Evolutionary conservation across 2,113 vertebrate species (phyloP).

Genomic region (Charadrius vociferus): DNA sequence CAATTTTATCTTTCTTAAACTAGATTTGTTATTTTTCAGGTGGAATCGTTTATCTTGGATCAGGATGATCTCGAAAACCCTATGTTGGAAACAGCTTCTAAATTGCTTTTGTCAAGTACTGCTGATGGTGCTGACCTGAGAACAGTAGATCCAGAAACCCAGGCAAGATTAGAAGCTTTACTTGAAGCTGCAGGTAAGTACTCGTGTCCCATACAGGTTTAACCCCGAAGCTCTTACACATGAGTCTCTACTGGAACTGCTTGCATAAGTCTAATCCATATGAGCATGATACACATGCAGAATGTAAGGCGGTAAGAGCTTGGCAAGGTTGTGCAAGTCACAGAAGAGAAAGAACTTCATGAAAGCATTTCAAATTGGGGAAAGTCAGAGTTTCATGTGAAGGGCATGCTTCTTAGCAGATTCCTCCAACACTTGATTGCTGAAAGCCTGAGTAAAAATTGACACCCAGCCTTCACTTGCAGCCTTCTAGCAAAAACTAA

Average conservation of each 20-base stretch:
- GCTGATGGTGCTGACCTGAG: constrained; percentile 95
- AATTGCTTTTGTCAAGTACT: constrained; percentile 93
- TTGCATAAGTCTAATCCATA: neutral
- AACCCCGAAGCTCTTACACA: neutral
- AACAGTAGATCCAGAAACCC: constrained; percentile 98
- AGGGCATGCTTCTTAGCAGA: fast-evolving
- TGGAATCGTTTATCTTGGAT: constrained; percentile 98
- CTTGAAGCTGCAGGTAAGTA: constrained; percentile 95
- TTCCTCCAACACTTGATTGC: fast-evolving
- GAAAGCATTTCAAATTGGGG: neutral
- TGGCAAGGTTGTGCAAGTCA: neutral
- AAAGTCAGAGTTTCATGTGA: neutral
- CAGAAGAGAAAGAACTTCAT: fast-evolving
- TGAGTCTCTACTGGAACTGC: fast-evolving
- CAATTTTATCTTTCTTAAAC: neutral
- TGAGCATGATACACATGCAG: neutral
- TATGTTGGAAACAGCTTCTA: constrained; percentile 97
- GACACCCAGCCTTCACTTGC: fast-evolving
- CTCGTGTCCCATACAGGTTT: neutral
- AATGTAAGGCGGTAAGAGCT: fast-evolving
- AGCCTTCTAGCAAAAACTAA: neutral
- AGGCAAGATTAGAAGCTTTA: constrained; percentile 95
- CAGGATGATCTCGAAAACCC: constrained; percentile 99
- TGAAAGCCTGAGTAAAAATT: neutral
- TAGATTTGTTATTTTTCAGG: constrained; percentile 69